Evolutionary conservation across 1,140 invertebrate genomes (phyloP).

Genomic region (Trichomalopsis sarcophagae): DNA sequence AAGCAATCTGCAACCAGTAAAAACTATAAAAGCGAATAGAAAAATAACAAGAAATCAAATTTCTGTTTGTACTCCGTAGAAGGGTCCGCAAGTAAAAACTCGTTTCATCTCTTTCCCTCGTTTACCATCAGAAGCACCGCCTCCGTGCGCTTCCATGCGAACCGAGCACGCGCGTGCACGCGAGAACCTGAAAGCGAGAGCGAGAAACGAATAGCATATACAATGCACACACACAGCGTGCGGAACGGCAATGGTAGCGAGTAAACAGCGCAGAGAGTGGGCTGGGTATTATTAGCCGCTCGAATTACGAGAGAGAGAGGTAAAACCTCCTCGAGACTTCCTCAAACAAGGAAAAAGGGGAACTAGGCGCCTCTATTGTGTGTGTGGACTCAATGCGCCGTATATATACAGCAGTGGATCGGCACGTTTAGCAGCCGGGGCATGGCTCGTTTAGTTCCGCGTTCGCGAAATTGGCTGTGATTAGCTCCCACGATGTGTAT

Average conservation of each 20-base stretch:
- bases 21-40: neutral
- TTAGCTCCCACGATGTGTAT: neutral
- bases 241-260: neutral
- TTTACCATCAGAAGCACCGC: neutral
- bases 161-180: no score
- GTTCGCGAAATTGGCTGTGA: slow-evolving; percentile 2
- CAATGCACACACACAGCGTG: neutral
- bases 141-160: neutral
- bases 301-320: neutral
- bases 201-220: neutral
- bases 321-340: slow-evolving; percentile 18
- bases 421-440: neutral
- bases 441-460: neutral
- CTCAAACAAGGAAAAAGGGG: slow-evolving; percentile 10
- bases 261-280: neutral
- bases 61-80: neutral
- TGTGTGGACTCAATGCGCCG: neutral
- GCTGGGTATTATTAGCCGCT: slow-evolving; percentile 7
- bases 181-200: no score
- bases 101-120: neutral
- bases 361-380: slow-evolving; percentile 10
- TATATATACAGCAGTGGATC: neutral
- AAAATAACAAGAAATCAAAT: no score
- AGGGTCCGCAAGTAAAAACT: neutral
- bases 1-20: no score